Percentiles rank a stretch among this genome's conserved stretches.
Conservation (phyloP, 1,140 invertebrate genomes). For the Leptopilina boulardi region DNA sequence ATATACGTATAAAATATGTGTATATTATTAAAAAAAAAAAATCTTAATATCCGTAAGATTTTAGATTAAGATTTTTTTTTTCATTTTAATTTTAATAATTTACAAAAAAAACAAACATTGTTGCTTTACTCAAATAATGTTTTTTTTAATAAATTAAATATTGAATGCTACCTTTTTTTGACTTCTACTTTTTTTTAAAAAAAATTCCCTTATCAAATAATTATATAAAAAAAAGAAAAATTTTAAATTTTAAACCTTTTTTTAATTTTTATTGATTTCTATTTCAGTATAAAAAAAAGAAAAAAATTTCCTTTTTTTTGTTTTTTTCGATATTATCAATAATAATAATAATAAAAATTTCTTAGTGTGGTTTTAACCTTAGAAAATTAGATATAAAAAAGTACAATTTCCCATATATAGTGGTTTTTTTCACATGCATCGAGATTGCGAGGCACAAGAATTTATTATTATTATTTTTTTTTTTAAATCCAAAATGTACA, state of each 20-base stretch:
- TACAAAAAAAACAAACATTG: too few relatives aligned
- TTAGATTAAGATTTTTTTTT: conserved; percentile 36
- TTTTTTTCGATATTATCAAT: too few relatives aligned
- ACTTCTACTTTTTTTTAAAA: not conserved
- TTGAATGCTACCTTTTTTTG: conserved; percentile 28
- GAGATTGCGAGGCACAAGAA: conserved; percentile 16
- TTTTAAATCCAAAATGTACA: not conserved
- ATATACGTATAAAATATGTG: conserved; percentile 35
- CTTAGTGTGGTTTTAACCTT: not conserved
- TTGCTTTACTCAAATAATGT: conserved; percentile 42
- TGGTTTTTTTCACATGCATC: not conserved
- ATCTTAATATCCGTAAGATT: conserved; percentile 25
- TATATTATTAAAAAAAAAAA: conserved; percentile 45
- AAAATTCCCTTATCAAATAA: not conserved
- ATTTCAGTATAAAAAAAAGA: not conserved
- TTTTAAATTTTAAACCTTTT: conserved; percentile 15
- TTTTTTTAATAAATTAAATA: conserved; percentile 44
- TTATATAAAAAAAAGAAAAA: not conserved
- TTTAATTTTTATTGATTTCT: not conserved
- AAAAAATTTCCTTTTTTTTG: not conserved
- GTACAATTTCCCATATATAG: not conserved
- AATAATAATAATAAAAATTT: not conserved
- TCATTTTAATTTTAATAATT: conserved; percentile 21
- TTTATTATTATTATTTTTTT: too few relatives aligned
- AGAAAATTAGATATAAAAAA: conserved; percentile 1